Evolutionary conservation across 2,113 vertebrate genomes (phyloP).

Genomic region (Irena cyanogastra): DNA sequence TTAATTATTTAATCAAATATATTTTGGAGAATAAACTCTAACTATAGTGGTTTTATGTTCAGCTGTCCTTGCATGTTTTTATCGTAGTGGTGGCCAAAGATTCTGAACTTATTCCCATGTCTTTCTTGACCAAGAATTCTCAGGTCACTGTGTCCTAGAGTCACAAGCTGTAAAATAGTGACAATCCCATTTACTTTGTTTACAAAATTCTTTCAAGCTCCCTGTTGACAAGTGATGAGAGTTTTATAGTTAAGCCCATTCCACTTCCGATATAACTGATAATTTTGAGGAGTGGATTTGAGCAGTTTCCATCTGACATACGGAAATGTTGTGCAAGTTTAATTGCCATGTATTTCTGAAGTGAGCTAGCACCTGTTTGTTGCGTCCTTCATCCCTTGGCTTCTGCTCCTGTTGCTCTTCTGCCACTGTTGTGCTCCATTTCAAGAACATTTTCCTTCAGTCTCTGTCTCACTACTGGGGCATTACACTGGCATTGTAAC

Average conservation of each 20-base stretch:
- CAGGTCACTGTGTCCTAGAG: not conserved
- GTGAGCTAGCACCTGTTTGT: not conserved
- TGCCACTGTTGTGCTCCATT: not conserved
- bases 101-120: not conserved
- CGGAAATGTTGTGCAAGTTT: not conserved
- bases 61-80: not conserved
- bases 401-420: not conserved
- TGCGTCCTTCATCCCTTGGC: not conserved
- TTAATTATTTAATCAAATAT: not conserved
- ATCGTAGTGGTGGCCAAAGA: not conserved
- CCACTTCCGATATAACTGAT: not conserved
- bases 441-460: not conserved
- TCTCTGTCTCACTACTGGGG: not conserved
- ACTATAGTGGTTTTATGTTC: not conserved
- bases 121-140: not conserved
- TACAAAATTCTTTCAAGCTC: not conserved
- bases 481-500: accelerated
- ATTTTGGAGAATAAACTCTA: not conserved
- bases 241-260: not conserved
- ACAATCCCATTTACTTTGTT: not conserved
- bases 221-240: not conserved
- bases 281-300: not conserved
- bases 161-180: not conserved
- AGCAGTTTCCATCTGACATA: not conserved
- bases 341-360: not conserved